Evolutionary conservation across 2,888 invertebrate species (phyloP), one percentile per base, ranked within the genome.

Genomic region (Glyphotaelius pellucidus): DNA sequence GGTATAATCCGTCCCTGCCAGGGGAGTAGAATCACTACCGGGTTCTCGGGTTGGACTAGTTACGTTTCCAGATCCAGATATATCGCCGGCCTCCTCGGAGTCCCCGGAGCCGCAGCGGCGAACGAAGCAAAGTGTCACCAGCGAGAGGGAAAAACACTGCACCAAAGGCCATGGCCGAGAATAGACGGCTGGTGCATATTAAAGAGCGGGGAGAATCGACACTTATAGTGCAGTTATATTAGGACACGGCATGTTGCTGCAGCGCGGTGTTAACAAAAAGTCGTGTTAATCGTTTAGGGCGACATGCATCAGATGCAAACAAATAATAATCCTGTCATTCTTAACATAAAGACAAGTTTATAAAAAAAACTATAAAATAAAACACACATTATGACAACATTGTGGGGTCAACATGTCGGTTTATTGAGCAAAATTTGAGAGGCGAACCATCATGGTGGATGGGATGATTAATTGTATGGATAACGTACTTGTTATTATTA

Each of bases 151-250:
- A 80, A 89, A 38, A 80, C 79, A 19, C 19, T 79, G 88, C 88
- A 89, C 79, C 88, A 89, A 89, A 89, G 88, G 88, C 88, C 88
- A 35, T 80, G 79, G 79, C 88, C 67, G 38, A 89, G 79, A 89
- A 89, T 89, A 89, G 88, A 89, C 79, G 25, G 85, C 85, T 25
- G 79, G 32, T 79, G 88, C 79, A 80, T 14, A 67, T 67, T 67
- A 67, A 67, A 67, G 9, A 12, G 86, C 86, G 47, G 86, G 86
- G 42, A 42, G 42, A 86, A 15, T 42, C n/a, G 86, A 86, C 47
- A 30, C 38, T 83, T 83, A 83, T 25, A 83, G 83, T 38, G 25
- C 35, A 83, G 19, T 83, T 83, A 83, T 32, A 83, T 67, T 67
- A 67, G 67, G 67, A 67, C 67, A 67, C 25, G 67, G 67, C 67